Evolutionary conservation across 2,888 invertebrate species (phyloP).

Genomic region (Calliphora vomitoria): DNA sequence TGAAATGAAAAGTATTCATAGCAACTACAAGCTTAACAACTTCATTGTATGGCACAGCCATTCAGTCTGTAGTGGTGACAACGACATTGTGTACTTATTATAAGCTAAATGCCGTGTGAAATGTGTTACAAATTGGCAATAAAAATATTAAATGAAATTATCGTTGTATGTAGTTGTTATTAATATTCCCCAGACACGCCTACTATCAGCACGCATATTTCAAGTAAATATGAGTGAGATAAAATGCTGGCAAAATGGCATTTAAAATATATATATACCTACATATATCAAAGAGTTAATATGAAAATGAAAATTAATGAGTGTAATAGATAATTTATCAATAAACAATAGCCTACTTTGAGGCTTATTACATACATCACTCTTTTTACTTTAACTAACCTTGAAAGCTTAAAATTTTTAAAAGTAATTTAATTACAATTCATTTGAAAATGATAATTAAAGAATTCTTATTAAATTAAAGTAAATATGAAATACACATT

Average conservation of each 20-base stretch:
- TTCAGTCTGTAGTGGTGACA: conserved; percentile 4
- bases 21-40: conserved; percentile 47
- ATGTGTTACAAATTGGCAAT: conserved; percentile 66
- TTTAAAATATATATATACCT: background rate
- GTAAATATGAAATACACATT: background rate
- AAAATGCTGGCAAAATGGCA: background rate
- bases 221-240: background rate
- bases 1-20: background rate
- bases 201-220: conserved; percentile 47
- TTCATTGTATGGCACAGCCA: background rate
- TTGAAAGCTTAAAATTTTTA: no score
- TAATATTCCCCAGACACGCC: conserved; percentile 62
- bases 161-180: conserved; percentile 26
- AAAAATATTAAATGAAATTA: conserved; percentile 55
- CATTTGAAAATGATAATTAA: no score
- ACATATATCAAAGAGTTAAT: no score
- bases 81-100: background rate
- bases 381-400: no score
- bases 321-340: no score
- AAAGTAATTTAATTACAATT: background rate
- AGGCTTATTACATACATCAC: no score
- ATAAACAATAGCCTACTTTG: no score
- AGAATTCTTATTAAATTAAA: no score
- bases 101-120: conserved; percentile 52
- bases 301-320: no score